Conservation (phyloP, 2,888 invertebrate genomes). For the Oxyscelio sp. region DNA sequence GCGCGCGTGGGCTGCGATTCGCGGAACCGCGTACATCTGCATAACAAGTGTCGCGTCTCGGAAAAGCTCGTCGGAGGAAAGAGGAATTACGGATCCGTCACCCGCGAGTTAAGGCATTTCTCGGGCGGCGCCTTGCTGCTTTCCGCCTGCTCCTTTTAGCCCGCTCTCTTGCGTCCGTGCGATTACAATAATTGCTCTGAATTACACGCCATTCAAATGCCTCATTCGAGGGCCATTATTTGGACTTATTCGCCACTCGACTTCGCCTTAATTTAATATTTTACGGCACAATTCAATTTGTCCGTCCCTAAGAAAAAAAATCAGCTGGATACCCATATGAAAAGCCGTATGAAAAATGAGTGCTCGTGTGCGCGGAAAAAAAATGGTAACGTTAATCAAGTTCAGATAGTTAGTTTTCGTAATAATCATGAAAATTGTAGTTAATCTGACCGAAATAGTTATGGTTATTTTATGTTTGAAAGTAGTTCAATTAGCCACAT, state of each 20-base stretch:
- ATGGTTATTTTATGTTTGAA: too few species aligned
- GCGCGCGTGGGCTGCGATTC: slow-evolving; percentile 48
- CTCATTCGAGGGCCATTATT: too few species aligned
- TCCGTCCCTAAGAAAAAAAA: too few species aligned
- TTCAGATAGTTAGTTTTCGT: too few species aligned
- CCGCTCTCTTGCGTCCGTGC: neutral
- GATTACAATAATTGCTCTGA: slow-evolving; percentile 12
- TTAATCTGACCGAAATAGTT: too few species aligned
- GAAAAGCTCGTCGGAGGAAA: slow-evolving; percentile 25
- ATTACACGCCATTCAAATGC: slow-evolving; percentile 43
- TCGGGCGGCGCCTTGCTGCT: neutral
- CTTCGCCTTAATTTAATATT: neutral
- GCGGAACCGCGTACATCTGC: slow-evolving; percentile 44
- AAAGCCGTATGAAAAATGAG: too few species aligned
- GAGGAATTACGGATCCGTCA: slow-evolving; percentile 14
- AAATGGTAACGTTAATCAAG: too few species aligned
- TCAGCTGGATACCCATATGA: too few species aligned
- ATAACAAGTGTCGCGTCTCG: slow-evolving; percentile 42
- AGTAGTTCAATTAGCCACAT: too few species aligned
- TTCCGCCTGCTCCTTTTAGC: neutral
- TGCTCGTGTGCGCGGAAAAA: too few species aligned
- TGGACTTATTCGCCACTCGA: slow-evolving; percentile 41
- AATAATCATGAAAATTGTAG: too few species aligned
- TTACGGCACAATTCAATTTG: too few species aligned
- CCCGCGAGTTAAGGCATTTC: neutral